Percentiles rank a stretch among this genome's conserved stretches.
These are phyloP conservation scores for Ganaspis sp. DNA, from an alignment of 1,140 invertebrate genomes.

Conservation along the genomic window DNA sequence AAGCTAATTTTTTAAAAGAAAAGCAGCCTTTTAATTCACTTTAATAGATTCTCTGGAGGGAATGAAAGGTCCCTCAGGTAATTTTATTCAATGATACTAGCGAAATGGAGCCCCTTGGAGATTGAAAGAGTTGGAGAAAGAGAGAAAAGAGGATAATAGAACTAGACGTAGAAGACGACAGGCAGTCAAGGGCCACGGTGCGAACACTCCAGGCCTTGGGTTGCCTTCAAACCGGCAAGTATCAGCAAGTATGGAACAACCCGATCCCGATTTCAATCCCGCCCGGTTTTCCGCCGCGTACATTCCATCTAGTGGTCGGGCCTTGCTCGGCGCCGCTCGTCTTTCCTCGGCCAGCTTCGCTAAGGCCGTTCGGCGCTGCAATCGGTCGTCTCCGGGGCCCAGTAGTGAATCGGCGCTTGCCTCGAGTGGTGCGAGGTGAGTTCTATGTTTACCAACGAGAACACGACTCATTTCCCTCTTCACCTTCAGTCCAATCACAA, in stretches of 20 bases:
- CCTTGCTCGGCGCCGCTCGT: conserved; percentile 39
- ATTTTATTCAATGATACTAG: background rate
- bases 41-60: background rate
- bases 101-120: background rate
- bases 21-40: conserved; percentile 8
- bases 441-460: background rate
- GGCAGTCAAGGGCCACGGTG: conserved; percentile 51
- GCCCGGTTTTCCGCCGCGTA: conserved; percentile 66
- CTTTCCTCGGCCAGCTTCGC: conserved; percentile 21
- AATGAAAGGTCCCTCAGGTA: background rate
- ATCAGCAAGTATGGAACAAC: conserved; percentile 45
- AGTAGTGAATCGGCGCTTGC: conserved; percentile 65
- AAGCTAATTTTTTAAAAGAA: too few relatives aligned
- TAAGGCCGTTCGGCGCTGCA: conserved; percentile 36
- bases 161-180: conserved; percentile 13
- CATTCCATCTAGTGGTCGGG: conserved; percentile 63
- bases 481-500: background rate
- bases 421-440: conserved; percentile 45
- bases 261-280: conserved; percentile 70
- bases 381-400: conserved; percentile 60
- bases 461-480: background rate
- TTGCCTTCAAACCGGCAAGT: too few relatives aligned
- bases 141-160: conserved; percentile 50
- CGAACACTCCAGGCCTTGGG: conserved; percentile 71
- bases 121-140: conserved; percentile 13